Conservation (phyloP, 2,113 vertebrate species). For the Cyphomyrus discorhynchus region DNA sequence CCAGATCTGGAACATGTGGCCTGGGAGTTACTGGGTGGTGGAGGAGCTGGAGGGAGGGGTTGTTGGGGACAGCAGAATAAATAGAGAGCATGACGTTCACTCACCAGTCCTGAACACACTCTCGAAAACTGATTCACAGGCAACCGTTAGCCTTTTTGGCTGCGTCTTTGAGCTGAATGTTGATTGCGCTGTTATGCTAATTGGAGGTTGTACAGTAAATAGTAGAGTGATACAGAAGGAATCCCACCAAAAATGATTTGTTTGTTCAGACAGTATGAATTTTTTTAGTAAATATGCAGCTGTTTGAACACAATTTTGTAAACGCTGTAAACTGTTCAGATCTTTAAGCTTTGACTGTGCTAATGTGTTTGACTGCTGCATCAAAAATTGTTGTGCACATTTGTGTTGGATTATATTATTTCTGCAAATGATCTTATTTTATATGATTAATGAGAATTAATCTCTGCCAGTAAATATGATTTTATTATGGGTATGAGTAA, state of each 20-base stretch:
- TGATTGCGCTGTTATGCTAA: background rate
- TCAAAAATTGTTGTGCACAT: background rate
- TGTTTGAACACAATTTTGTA: background rate
- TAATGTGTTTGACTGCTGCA: background rate
- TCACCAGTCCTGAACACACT: background rate
- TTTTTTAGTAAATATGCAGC: background rate
- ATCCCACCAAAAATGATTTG: background rate
- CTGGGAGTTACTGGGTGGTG: background rate
- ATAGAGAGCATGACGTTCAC: background rate
- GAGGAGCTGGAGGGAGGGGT: background rate
- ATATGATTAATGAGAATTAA: background rate
- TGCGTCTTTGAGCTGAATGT: background rate
- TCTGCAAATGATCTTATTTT: background rate
- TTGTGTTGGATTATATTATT: background rate
- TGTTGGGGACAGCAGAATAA: background rate
- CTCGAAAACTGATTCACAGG: background rate
- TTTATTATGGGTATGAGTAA: background rate
- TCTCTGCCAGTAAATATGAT: background rate
- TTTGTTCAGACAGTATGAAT: background rate
- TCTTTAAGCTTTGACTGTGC: too few relatives aligned
- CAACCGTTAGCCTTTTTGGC: background rate
- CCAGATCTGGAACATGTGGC: slow-evolving; percentile 6
- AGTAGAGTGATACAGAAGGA: background rate
- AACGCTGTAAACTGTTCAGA: background rate
- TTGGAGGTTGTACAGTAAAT: background rate